Percentiles rank a stretch among this genome's conserved stretches.
These are phyloP conservation scores for Tenthredo scrophulariae DNA, from an alignment of 2,888 invertebrate species.

Conservation along the genomic window DNA sequence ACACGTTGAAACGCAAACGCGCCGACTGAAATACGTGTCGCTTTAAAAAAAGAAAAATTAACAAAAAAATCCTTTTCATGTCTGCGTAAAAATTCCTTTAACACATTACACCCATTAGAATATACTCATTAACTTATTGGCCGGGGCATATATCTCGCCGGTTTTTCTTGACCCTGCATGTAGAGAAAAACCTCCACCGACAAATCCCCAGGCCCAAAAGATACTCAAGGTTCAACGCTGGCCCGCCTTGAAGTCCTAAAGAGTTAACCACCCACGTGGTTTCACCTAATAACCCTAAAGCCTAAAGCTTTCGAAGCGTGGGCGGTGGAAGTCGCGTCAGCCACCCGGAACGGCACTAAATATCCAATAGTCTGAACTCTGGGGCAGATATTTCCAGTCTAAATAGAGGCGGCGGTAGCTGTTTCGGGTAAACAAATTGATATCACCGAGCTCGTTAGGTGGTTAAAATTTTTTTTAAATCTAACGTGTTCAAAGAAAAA, in stretches of 20 bases:
- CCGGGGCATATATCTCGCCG: background rate
- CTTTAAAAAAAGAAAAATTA: background rate
- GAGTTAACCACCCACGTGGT: constrained; percentile 46
- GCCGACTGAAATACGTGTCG: constrained; percentile 17
- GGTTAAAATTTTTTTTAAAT: background rate
- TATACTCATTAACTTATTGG: constrained; percentile 4
- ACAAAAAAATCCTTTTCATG: background rate
- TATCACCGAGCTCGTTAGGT: constrained; percentile 1
- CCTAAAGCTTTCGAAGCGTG: constrained; percentile 36
- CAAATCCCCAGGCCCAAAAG: background rate
- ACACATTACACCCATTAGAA: background rate
- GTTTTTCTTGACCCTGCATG: background rate
- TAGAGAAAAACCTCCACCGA: background rate
- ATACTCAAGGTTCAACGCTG: constrained; percentile 24
- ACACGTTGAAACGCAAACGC: constrained; percentile 47
- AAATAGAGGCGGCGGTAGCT: background rate
- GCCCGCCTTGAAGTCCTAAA: constrained; percentile 39
- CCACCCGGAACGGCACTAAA: constrained; percentile 35
- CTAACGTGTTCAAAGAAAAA: background rate
- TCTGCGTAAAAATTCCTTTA: constrained; percentile 1
- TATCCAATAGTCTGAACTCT: constrained; percentile 6
- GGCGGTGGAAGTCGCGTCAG: constrained; percentile 49
- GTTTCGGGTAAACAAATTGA: background rate
- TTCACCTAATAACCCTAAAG: constrained; percentile 51
- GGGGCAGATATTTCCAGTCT: background rate